A percentile compares a stretch with the other conserved stretches of the same genome.
These are phyloP conservation scores for Polia nebulosa DNA, from an alignment of 2,888 invertebrate species.

Conservation along the genomic window DNA sequence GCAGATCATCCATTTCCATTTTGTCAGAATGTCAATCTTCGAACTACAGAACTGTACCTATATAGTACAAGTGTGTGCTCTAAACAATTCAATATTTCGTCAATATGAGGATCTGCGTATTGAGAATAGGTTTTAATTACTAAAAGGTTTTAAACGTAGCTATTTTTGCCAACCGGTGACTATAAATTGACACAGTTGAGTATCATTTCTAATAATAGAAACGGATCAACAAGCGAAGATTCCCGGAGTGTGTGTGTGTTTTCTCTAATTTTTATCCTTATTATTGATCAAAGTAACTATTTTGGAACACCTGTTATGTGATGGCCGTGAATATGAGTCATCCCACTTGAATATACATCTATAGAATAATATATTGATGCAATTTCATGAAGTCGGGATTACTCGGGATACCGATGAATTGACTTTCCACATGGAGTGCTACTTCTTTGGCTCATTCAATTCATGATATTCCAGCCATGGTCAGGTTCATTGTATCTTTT, in stretches of 20 bases:
- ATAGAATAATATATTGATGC: neutral
- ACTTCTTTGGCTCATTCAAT: neutral
- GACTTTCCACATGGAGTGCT: neutral
- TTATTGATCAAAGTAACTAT: conserved; percentile 7
- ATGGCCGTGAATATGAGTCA: neutral
- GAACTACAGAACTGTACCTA: too few species aligned
- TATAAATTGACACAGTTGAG: conserved; percentile 14
- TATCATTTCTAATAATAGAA: conserved; percentile 43
- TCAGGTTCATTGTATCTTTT: neutral
- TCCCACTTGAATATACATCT: neutral
- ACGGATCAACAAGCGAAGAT: conserved; percentile 6
- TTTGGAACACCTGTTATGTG: neutral
- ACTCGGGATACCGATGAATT: neutral
- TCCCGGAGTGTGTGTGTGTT: neutral
- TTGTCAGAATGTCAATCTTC: conserved; percentile 5
- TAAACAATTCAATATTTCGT: neutral
- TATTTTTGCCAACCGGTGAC: conserved; percentile 20
- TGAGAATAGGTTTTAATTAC: neutral
- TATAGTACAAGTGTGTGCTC: too few species aligned
- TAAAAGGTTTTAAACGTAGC: conserved; percentile 2
- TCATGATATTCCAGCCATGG: neutral
- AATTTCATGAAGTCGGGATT: neutral
- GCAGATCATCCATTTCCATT: conserved; percentile 52
- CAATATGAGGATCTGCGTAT: neutral
- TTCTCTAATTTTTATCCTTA: neutral